Evolutionary conservation across 2,113 vertebrate genomes (phyloP).

Genomic region (Cryptotis parvus): DNA sequence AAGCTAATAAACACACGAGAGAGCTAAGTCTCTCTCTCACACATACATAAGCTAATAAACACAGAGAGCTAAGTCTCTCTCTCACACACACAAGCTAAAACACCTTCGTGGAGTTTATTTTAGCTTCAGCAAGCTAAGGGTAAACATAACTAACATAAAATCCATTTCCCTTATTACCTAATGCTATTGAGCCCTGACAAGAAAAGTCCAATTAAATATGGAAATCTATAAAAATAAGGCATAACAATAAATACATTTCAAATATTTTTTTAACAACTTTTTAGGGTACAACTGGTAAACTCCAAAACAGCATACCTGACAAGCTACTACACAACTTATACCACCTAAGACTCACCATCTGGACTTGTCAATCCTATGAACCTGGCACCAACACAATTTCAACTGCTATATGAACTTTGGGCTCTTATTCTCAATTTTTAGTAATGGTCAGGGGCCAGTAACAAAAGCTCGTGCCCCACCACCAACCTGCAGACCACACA

Average conservation of each 20-base stretch:
- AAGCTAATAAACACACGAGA: background rate
- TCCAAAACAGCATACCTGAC: background rate
- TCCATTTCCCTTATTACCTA: background rate
- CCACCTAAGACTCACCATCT: background rate
- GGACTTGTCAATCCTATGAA: background rate
- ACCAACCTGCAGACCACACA: background rate
- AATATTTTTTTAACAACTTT: background rate
- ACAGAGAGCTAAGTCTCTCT: too few species aligned
- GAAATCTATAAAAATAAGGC: background rate
- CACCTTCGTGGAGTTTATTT: background rate
- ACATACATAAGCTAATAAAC: background rate
- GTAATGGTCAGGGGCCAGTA: background rate
- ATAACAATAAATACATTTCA: slow-evolving; percentile 17
- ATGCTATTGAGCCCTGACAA: background rate
- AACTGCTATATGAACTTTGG: background rate
- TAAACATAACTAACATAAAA: slow-evolving; percentile 20
- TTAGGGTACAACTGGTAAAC: background rate
- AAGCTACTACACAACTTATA: background rate
- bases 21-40: background rate
- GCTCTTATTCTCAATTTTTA: background rate
- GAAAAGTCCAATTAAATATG: slow-evolving; percentile 18
- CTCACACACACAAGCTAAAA: background rate
- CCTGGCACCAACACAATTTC: background rate
- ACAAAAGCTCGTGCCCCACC: background rate
- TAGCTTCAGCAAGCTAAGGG: background rate